Conservation (phyloP, 2,797 vertebrate genomes). For the Gastrophryne carolinensis region DNA sequence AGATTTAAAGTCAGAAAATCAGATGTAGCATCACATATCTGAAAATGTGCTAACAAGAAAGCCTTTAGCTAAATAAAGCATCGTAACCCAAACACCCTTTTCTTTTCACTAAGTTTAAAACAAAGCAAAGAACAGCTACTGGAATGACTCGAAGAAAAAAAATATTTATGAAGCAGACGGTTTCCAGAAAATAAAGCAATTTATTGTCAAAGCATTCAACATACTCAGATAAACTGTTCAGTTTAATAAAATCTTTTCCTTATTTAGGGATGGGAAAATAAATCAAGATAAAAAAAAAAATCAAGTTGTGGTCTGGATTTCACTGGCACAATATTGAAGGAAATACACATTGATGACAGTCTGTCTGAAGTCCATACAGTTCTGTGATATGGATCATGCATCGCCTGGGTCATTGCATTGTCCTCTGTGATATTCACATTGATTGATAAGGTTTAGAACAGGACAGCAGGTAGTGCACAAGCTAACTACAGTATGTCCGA, state of each 20-base stretch:
- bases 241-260: constrained; percentile 86
- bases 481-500: constrained; percentile 69
- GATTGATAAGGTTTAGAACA: constrained; percentile 65
- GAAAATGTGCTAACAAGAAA: constrained; percentile 18
- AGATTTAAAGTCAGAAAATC: constrained; percentile 47
- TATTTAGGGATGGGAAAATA: not conserved
- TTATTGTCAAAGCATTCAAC: constrained; percentile 99
- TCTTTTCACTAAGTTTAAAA: not conserved
- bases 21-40: constrained; percentile 13
- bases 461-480: constrained; percentile 68
- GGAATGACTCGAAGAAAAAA: constrained; percentile 29
- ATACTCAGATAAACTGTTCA: constrained; percentile 97
- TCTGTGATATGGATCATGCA: constrained; percentile 79
- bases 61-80: constrained; percentile 26
- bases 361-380: constrained; percentile 79
- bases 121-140: not conserved
- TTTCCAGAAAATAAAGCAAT: constrained; percentile 98
- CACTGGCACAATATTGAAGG: constrained; percentile 95
- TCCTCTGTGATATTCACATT: constrained; percentile 50
- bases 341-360: constrained; percentile 78
- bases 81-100: not conserved
- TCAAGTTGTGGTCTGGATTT: constrained; percentile 81
- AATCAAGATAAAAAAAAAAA: constrained; percentile 81
- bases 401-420: constrained; percentile 64
- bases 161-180: constrained; percentile 60